Conservation (phyloP, 2,888 invertebrate genomes). For the Rotaria sp. region DNA sequence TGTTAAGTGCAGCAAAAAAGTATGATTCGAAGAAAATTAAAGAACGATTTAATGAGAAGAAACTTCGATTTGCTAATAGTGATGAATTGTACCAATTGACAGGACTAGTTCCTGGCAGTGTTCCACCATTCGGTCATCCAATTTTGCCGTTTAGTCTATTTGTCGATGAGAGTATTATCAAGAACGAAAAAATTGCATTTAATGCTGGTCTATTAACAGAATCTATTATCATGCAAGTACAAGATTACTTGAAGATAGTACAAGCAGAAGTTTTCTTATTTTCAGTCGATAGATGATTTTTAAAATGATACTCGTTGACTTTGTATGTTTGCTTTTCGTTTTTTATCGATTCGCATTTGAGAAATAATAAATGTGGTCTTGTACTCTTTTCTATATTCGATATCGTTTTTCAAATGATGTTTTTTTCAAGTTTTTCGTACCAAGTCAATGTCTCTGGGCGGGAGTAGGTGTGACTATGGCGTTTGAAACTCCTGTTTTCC, state of each 20-base stretch:
- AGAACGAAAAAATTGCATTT: slow-evolving; percentile 34
- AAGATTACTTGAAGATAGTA: slow-evolving; percentile 25
- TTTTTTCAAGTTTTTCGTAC: too few species aligned
- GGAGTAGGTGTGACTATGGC: too few species aligned
- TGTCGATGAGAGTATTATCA: neutral
- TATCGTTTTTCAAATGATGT: too few species aligned
- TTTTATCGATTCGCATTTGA: too few species aligned
- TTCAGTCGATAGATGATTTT: neutral
- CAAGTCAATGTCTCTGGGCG: too few species aligned
- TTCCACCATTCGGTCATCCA: slow-evolving; percentile 33
- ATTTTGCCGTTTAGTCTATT: slow-evolving; percentile 31
- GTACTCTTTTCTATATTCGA: too few species aligned
- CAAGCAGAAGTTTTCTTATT: slow-evolving; percentile 30
- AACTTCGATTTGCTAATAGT: slow-evolving; percentile 33
- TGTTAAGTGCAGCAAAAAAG: slow-evolving; percentile 32
- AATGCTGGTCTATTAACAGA: slow-evolving; percentile 33
- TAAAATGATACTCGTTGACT: too few species aligned
- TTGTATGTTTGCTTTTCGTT: too few species aligned
- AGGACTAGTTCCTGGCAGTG: slow-evolving; percentile 31
- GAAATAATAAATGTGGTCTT: too few species aligned
- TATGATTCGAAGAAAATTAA: slow-evolving; percentile 32
- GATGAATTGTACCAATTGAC: neutral
- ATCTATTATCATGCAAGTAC: slow-evolving; percentile 25
- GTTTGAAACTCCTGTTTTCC: too few species aligned
- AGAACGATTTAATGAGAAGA: slow-evolving; percentile 16